phyloP scores from a whole-genome alignment of 1,140 invertebrate species.

The Lineus longissimus region DNA sequence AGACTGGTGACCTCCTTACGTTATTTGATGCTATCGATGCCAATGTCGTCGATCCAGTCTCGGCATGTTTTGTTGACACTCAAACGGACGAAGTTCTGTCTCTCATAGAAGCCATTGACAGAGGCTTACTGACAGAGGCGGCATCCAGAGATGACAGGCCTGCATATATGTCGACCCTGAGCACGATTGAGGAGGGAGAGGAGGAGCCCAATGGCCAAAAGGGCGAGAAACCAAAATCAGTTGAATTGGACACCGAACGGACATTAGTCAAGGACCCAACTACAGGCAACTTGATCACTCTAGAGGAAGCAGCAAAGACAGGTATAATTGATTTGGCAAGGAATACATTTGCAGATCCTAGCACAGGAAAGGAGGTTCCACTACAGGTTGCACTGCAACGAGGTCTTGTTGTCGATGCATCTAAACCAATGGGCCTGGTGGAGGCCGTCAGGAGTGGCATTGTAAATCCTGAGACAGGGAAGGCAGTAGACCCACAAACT shows the following conservation, averaged over 20 bases:
- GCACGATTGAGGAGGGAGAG: too few relatives aligned
- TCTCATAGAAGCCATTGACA: constrained; percentile 71
- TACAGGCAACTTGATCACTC: constrained; percentile 43
- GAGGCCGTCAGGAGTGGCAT: constrained; percentile 76
- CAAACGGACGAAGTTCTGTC: constrained; percentile 69
- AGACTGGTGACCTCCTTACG: constrained; percentile 54
- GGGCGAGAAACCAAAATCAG: too few relatives aligned
- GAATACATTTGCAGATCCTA: background rate
- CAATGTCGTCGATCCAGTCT: constrained; percentile 75
- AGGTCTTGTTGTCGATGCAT: background rate
- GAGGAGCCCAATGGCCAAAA: too few relatives aligned
- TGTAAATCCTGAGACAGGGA: constrained; percentile 74
- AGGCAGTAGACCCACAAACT: constrained; percentile 64
- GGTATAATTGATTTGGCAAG: background rate
- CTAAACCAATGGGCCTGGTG: constrained; percentile 67
- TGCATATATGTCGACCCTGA: too few relatives aligned
- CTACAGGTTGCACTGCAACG: background rate
- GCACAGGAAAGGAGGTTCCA: background rate
- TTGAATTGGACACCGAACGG: background rate
- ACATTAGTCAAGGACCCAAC: background rate
- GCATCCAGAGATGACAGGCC: too few relatives aligned
- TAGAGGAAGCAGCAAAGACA: constrained; percentile 61
- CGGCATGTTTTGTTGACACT: constrained; percentile 70
- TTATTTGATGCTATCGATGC: constrained; percentile 72
- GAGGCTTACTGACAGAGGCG: constrained; percentile 61